These are phyloP conservation scores for Halichoerus grypus DNA, from an alignment of 2,113 vertebrate genomes.

Conservation along the genomic window DNA sequence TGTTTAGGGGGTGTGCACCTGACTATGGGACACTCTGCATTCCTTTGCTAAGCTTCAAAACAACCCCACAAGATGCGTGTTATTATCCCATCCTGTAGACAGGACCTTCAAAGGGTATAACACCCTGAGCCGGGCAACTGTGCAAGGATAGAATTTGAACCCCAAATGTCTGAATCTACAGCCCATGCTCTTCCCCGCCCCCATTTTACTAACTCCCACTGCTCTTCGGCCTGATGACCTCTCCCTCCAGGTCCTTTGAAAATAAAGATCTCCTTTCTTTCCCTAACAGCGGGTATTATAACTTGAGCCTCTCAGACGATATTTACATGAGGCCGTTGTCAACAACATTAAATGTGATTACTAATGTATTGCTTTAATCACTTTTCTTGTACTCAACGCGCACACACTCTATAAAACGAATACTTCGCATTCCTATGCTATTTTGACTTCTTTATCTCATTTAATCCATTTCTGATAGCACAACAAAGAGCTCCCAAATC, in stretches of 20 bases:
- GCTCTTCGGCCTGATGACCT: background rate
- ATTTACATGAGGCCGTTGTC: background rate
- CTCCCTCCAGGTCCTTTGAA: background rate
- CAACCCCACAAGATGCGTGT: background rate
- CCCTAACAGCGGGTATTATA: too few relatives aligned
- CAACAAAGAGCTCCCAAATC: background rate
- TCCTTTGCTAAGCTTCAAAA: background rate
- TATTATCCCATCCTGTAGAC: background rate
- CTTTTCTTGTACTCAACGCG: too few relatives aligned
- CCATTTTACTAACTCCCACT: background rate
- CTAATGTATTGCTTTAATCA: background rate
- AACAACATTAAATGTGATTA: background rate
- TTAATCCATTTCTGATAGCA: background rate
- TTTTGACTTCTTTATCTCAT: background rate
- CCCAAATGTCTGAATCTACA: background rate
- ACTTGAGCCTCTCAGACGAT: background rate
- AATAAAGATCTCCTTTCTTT: background rate
- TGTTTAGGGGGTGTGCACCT: too few relatives aligned
- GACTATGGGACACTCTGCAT: background rate
- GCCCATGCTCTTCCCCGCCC: background rate
- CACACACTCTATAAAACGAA: background rate
- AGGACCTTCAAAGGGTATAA: background rate
- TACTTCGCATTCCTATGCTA: background rate
- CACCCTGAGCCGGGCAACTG: background rate
- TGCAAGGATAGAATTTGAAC: background rate